Percentiles rank a stretch among this genome's conserved stretches.
Conservation (phyloP, 2,797 vertebrate genomes). For the Sciurus carolinensis region DNA sequence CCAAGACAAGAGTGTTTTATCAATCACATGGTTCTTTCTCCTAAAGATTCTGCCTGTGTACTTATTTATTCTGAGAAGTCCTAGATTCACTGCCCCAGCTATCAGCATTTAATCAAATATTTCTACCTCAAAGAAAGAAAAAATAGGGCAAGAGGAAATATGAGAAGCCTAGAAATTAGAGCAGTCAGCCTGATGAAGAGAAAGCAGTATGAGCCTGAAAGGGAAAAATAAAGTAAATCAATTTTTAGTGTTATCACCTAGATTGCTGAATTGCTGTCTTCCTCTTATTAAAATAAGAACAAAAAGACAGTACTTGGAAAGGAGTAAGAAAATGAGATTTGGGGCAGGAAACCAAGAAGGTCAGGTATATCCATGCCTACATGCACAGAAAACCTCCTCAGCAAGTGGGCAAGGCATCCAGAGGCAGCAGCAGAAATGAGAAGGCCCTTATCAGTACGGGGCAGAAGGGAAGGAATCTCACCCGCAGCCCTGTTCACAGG, state of each 20-base stretch:
- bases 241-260: background rate
- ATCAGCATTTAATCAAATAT: slow-evolving; percentile 38
- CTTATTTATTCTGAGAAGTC: slow-evolving; percentile 36
- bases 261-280: background rate
- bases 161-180: slow-evolving; percentile 54
- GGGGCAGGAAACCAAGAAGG: background rate
- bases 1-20: background rate
- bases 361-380: background rate
- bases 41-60: background rate
- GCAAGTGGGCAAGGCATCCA: background rate
- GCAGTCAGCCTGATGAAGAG: background rate
- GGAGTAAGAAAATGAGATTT: background rate
- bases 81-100: background rate
- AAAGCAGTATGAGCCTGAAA: background rate
- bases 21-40: background rate
- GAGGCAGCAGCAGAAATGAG: background rate
- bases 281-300: slow-evolving; percentile 19
- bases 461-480: slow-evolving; percentile 87
- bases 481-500: slow-evolving; percentile 98
- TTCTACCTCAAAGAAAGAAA: slow-evolving; percentile 33
- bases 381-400: background rate
- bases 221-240: background rate
- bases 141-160: slow-evolving; percentile 52
- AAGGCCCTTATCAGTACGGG: background rate
- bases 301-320: background rate